Percentiles rank a stretch among this genome's conserved stretches.
These are phyloP conservation scores for Drosophila peninsularis DNA, from an alignment of 2,888 invertebrate genomes.

Conservation along the genomic window DNA sequence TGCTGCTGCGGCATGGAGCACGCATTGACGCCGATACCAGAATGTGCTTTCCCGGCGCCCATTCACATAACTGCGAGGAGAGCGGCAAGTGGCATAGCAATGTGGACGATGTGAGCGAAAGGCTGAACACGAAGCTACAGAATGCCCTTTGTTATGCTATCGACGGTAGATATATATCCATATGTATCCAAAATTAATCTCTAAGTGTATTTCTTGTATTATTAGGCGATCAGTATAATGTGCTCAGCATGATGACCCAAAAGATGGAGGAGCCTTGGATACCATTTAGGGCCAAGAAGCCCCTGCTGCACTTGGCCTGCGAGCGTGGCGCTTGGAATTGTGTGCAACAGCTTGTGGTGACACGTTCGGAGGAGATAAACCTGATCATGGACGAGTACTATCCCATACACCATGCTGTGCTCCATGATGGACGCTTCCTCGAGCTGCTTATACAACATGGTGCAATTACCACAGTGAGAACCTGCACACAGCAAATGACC, in stretches of 20 bases:
- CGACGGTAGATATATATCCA: slow-evolving; percentile 85
- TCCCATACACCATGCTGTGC: slow-evolving; percentile 91
- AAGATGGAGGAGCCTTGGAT: slow-evolving; percentile 90
- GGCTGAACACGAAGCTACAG: slow-evolving; percentile 86
- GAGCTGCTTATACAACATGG: slow-evolving; percentile 88
- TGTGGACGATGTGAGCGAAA: slow-evolving; percentile 85
- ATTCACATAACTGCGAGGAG: slow-evolving; percentile 89
- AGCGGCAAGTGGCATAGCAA: slow-evolving; percentile 87
- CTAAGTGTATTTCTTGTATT: neutral
- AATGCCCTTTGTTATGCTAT: slow-evolving; percentile 90
- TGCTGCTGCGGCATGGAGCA: slow-evolving; percentile 89
- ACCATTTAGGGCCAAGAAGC: slow-evolving; percentile 87
- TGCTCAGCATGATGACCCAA: slow-evolving; percentile 88
- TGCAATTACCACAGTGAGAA: slow-evolving; percentile 89
- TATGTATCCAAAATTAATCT: neutral
- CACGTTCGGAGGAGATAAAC: slow-evolving; percentile 89
- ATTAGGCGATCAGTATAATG: slow-evolving; percentile 88
- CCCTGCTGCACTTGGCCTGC: slow-evolving; percentile 89
- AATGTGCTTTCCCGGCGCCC: slow-evolving; percentile 91
- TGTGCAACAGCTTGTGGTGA: slow-evolving; percentile 88
- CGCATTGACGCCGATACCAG: slow-evolving; percentile 89
- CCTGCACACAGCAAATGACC: slow-evolving; percentile 90
- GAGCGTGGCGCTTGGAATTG: slow-evolving; percentile 90
- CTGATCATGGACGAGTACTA: slow-evolving; percentile 90
- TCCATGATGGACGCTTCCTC: slow-evolving; percentile 89